A percentile compares a stretch with the other conserved stretches of the same genome.
Evolutionary conservation across 2,113 vertebrate genomes (phyloP).

Genomic region (Eubucco bourcierii): DNA sequence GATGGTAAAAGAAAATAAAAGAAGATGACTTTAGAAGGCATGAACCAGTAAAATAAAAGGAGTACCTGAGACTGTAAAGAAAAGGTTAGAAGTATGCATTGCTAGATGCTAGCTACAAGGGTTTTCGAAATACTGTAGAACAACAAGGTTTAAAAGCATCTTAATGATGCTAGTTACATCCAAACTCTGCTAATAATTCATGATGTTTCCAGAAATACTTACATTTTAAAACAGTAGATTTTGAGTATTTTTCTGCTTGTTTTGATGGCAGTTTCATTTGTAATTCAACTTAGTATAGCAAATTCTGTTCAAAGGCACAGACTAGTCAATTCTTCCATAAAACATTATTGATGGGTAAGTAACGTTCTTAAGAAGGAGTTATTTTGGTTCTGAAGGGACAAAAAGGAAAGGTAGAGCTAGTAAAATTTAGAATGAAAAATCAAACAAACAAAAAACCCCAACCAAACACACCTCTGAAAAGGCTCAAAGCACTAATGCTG

Average conservation of each 20-base stretch:
- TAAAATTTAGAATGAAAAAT: neutral
- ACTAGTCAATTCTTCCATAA: neutral
- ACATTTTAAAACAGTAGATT: neutral
- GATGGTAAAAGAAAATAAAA: neutral
- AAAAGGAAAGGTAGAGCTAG: neutral
- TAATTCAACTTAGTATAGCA: neutral
- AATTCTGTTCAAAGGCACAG: neutral
- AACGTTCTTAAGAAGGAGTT: neutral
- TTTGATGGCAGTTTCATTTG: neutral
- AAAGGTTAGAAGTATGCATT: neutral
- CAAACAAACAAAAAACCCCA: neutral
- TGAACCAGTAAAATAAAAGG: neutral
- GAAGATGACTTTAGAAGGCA: neutral
- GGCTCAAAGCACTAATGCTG: neutral
- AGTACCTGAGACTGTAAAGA: rapidly evolving
- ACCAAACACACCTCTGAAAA: neutral
- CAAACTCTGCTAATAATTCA: neutral
- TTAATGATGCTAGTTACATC: neutral
- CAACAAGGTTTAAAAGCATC: neutral
- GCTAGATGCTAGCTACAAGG: neutral
- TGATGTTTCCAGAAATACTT: neutral
- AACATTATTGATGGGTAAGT: neutral
- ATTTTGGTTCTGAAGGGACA: neutral
- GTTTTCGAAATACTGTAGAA: neutral
- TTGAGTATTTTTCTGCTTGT: neutral